Conservation (phyloP, 2,113 vertebrate genomes). For the Hemichromis elongatus region DNA sequence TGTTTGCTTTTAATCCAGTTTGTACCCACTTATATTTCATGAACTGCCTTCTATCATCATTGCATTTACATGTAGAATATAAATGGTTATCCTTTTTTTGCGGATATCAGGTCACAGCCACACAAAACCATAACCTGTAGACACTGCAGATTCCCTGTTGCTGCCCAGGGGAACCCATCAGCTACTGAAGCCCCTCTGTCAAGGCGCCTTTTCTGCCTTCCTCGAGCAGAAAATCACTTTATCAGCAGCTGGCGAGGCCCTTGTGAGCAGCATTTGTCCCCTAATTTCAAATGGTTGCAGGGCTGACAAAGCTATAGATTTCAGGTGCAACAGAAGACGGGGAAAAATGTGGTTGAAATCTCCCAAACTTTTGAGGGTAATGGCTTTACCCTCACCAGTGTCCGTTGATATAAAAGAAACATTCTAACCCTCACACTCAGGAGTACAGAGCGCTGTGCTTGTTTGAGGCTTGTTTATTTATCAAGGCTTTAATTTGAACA, state of each 20-base stretch:
- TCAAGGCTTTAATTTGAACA: constrained; percentile 63
- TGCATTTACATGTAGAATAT: neutral
- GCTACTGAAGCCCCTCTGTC: constrained; percentile 25
- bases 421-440: neutral
- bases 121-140: constrained; percentile 6
- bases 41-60: neutral
- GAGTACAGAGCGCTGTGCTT: constrained; percentile 5
- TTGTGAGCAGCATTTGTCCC: constrained; percentile 41
- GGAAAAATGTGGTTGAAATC: neutral
- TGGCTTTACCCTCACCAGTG: neutral
- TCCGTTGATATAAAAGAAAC: neutral
- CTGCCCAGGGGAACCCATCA: constrained; percentile 32
- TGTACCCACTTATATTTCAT: neutral
- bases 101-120: neutral
- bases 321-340: neutral
- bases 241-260: constrained; percentile 37
- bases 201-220: neutral
- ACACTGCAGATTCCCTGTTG: constrained; percentile 9
- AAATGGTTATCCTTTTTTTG: neutral
- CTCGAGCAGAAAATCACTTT: constrained; percentile 33
- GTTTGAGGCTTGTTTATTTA: constrained; percentile 63
- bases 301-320: constrained; percentile 21
- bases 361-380: neutral
- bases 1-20: neutral
- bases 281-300: constrained; percentile 29